phyloP scores from a whole-genome alignment of 2,888 invertebrate species.

The Synergus laeviventris region DNA sequence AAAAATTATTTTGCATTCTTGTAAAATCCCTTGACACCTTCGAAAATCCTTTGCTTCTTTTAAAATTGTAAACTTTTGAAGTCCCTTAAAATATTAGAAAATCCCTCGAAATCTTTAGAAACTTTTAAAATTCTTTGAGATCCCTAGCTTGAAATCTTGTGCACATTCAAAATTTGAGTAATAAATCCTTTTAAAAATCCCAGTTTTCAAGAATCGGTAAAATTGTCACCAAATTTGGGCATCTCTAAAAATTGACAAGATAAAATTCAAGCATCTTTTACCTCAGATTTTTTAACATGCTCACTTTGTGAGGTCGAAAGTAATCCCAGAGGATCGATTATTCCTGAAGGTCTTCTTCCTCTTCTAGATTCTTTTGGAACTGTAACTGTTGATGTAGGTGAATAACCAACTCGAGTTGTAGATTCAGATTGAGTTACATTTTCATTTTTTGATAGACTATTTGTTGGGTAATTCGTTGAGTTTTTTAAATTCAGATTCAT shows the following conservation, averaged over 20 bases:
- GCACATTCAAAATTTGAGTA: too few species aligned
- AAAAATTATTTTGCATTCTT: too few species aligned
- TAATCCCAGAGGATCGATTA: conserved; percentile 68
- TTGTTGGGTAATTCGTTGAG: neutral
- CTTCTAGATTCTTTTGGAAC: conserved; percentile 63
- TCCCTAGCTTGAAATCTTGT: neutral
- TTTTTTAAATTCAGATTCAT: conserved; percentile 11
- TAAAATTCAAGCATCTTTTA: conserved; percentile 13
- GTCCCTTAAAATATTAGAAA: too few species aligned
- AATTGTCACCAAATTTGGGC: too few species aligned
- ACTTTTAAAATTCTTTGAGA: too few species aligned
- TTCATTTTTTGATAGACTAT: conserved; percentile 45
- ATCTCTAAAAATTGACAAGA: neutral
- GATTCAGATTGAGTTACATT: conserved; percentile 42
- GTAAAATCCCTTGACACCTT: too few species aligned
- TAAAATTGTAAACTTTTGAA: too few species aligned
- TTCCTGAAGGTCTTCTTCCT: conserved; percentile 60
- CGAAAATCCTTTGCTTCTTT: too few species aligned
- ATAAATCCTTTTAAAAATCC: too few species aligned
- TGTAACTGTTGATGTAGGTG: conserved; percentile 51
- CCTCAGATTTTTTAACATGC: conserved; percentile 42
- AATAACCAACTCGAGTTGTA: conserved; percentile 50
- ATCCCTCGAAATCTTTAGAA: too few species aligned
- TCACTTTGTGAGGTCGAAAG: conserved; percentile 55
- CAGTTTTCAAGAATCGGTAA: too few species aligned